Conservation (phyloP, 23 tunicate species). For the Halocynthia roretzi region DNA sequence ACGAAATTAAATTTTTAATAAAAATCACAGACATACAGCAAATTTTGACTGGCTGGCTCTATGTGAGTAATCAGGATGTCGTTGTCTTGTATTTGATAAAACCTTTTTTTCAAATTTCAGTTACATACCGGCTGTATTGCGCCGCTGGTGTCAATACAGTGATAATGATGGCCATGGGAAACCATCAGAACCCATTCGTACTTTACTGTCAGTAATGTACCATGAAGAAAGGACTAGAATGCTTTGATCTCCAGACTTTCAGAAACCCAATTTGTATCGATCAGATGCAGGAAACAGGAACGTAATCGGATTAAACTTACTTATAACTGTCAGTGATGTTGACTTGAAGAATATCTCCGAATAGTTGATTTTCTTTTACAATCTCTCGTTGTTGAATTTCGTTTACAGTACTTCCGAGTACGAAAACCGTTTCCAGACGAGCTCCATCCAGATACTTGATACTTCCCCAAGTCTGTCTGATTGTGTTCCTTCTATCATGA, state of each 20-base stretch:
- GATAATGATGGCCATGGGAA: neutral
- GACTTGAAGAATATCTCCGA: constrained; percentile 38
- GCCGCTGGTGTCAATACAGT: neutral
- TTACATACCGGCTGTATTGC: neutral
- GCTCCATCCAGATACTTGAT: constrained; percentile 14
- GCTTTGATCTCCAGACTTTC: no score
- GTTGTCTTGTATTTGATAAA: neutral
- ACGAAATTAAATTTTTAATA: neutral
- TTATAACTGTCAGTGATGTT: constrained; percentile 14
- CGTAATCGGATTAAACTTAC: constrained; percentile 2
- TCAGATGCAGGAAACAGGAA: neutral
- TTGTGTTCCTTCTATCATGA: constrained; percentile 26
- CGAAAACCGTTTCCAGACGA: constrained; percentile 23
- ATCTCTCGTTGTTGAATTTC: neutral
- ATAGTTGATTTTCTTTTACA: constrained; percentile 14
- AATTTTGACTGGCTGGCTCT: no score
- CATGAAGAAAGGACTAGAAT: no score
- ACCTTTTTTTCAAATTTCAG: neutral
- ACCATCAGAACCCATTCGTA: no score
- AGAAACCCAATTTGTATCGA: no score
- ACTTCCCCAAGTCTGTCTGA: constrained; percentile 43
- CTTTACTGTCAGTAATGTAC: no score
- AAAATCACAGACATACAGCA: neutral
- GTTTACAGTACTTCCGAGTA: constrained; percentile 26
- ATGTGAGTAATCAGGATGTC: neutral